Evolutionary conservation across 2,113 vertebrate species (phyloP), one percentile per base, ranked within the genome.

Genomic region (Stictonetta naevosa): DNA sequence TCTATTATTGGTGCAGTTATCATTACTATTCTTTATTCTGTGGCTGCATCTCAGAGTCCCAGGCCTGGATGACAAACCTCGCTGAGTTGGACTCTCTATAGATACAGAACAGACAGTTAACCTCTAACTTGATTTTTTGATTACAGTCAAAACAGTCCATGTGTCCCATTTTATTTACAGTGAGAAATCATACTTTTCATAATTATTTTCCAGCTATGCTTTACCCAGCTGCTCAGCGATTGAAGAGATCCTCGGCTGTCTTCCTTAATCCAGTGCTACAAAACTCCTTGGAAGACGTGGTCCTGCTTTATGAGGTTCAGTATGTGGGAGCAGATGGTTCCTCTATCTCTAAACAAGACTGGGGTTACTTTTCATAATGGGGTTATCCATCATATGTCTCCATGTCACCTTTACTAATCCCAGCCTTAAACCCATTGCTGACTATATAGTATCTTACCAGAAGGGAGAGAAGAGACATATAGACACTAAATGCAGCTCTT

Each of bases 291-390:
- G 98, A 99, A 63, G 99, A 99, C 3, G 97, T 98, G 72, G 97
- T 98, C 55, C 98, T 99, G 94, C 98, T 99, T 36, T 99, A 98
- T 91, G 99, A 99, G 98, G 99, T 99, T 97, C 93, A 67, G 95
- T 96, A 93, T 97, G 12, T 44, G 28, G 44, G 21, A 80, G 29
- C 25, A 66, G 36, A 66, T 31, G 52, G 29, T 55, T 26, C 11
- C 17, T 53, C 44, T 67, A 73, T 5, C 62, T 28, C 60, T 88
- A 52, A 53, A 28, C 40, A 53, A 53, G 38, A 38, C 58, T 18
- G 31, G 12, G 42, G 23, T 50, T 80, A 68, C 26, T 80, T 25
- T 72, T 23, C 15, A 38, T 23, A 31, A 8, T 48, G 23, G 56
- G 52, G 23, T 38, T 79, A 31, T 67, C 29, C 20, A 31, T 84